Percentiles rank a stretch among this genome's conserved stretches.
Evolutionary conservation across 2,113 vertebrate genomes (phyloP).

Genomic region (Catharus minimus): DNA sequence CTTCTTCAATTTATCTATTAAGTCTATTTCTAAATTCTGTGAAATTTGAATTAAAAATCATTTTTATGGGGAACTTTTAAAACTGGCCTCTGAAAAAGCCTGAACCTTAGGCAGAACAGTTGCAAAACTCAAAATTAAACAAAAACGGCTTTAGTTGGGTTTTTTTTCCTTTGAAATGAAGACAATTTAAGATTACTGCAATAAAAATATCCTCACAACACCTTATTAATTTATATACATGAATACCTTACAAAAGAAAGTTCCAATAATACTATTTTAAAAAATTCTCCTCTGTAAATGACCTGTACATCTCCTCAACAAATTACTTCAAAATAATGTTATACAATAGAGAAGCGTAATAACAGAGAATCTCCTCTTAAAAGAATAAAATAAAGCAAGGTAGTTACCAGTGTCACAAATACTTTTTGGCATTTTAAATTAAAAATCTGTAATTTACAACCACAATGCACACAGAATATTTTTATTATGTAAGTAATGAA

Average conservation of each 20-base stretch:
- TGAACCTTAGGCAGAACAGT: background rate
- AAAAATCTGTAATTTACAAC: background rate
- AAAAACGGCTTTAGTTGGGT: background rate
- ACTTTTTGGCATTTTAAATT: background rate
- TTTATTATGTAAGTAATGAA: background rate
- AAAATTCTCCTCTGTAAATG: background rate
- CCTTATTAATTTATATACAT: background rate
- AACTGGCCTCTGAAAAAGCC: background rate
- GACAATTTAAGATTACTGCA: background rate
- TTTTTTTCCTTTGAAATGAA: background rate
- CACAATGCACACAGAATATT: background rate
- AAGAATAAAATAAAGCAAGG: background rate
- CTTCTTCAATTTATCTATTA: background rate
- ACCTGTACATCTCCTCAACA: background rate
- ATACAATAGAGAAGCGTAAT: background rate
- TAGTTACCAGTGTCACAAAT: background rate
- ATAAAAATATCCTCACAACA: background rate
- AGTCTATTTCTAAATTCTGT: background rate
- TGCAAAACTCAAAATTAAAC: background rate
- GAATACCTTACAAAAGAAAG: slow-evolving; percentile 14
- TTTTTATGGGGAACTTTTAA: background rate
- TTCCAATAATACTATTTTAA: background rate
- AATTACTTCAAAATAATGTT: background rate
- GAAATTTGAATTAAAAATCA: background rate
- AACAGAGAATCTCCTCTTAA: background rate